Base-by-base conservation (phyloP, 1,140 invertebrate genomes). In the Drosophila dunni region DNA sequence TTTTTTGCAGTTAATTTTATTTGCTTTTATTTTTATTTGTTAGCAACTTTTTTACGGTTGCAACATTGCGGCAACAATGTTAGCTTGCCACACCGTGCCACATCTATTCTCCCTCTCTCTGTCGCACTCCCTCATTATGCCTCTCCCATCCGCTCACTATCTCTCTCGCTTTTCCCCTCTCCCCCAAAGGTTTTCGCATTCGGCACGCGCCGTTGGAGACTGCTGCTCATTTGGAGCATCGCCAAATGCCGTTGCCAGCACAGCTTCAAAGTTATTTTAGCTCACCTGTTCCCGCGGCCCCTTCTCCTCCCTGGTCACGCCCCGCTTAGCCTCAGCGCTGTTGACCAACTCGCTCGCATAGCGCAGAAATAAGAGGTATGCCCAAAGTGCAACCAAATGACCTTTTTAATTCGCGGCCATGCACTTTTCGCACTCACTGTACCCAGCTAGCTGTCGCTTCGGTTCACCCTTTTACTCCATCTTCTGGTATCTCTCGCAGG, bases 401-500 rank as follows among this genome's bases (percentile, higher is more conserved):
- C 84, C 83, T 88, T 88, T 89, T 88, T 88, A 88, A 88, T 88
- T 88, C 83, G 84, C 82, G 83, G 84, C 79, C 84, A 80, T 88
- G 83, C 83, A 88, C 82, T 79, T 79, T 81, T 86, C 63, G 17
- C 50, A 61, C 64, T 69, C 66, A 53, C 45, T 36, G 50, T 53
- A 38, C 36, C 7, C 44, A 15, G 40, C 40, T 20, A 45, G n/a
- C 44, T 56, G 29, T 34, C 10, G n/a, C 33, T n/a, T 29, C 15
- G 1, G 5, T 36, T 3, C 13, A 48, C 29, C 10, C 11, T n/a
- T 11, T 44, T 0, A 15, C 17, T 45, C 11, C n/a, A 13, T 57
- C 24, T 17, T 5, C 2, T 46, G 29, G 40, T 62, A 6, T 78
- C 57, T 51, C 45, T 50, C 50, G 67, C 34, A 64, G 57, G 57